A percentile compares a stretch with the other conserved stretches of the same genome.
Evolutionary conservation across 2,113 vertebrate species (phyloP).

Genomic region (Bujurquina vittata): DNA sequence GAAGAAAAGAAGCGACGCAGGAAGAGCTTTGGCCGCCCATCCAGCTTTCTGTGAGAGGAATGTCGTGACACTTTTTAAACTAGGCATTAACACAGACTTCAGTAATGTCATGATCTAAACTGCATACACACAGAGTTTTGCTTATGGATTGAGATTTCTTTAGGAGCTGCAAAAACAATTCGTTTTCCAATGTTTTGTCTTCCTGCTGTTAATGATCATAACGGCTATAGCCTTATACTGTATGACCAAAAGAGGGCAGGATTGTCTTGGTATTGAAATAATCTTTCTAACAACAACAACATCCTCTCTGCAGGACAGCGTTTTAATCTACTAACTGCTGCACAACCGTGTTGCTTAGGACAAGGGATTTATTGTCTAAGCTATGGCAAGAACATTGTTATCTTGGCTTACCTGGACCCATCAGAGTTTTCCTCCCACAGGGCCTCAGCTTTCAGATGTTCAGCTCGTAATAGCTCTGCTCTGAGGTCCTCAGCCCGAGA

Average conservation of each 20-base stretch:
- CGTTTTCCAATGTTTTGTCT: not conserved
- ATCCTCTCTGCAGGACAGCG: slow-evolving; percentile 21
- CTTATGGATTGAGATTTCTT: not conserved
- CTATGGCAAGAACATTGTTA: slow-evolving; percentile 11
- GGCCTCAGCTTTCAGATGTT: slow-evolving; percentile 80
- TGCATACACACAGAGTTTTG: not conserved
- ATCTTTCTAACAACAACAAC: slow-evolving; percentile 8
- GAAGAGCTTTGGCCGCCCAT: slow-evolving; percentile 78
- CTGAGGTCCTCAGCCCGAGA: slow-evolving; percentile 78
- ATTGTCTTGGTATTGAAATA: slow-evolving; percentile 23
- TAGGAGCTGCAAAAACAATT: not conserved
- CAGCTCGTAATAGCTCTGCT: slow-evolving; percentile 78
- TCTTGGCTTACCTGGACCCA: slow-evolving; percentile 67
- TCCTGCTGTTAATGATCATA: not conserved
- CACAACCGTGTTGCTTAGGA: not conserved
- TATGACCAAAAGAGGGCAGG: slow-evolving; percentile 65
- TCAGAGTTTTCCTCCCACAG: slow-evolving; percentile 75
- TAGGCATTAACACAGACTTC: not conserved
- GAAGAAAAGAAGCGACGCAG: slow-evolving; percentile 89
- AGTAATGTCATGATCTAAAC: not conserved
- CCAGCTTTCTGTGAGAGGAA: slow-evolving; percentile 64
- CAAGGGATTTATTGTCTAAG: slow-evolving; percentile 39
- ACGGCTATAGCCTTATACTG: not conserved
- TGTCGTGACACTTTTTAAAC: not conserved
- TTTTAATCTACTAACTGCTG: slow-evolving; percentile 43